Evolutionary conservation across 2,113 vertebrate species (phyloP), one percentile per base, ranked within the genome.

Genomic region (Ophiodon elongatus): DNA sequence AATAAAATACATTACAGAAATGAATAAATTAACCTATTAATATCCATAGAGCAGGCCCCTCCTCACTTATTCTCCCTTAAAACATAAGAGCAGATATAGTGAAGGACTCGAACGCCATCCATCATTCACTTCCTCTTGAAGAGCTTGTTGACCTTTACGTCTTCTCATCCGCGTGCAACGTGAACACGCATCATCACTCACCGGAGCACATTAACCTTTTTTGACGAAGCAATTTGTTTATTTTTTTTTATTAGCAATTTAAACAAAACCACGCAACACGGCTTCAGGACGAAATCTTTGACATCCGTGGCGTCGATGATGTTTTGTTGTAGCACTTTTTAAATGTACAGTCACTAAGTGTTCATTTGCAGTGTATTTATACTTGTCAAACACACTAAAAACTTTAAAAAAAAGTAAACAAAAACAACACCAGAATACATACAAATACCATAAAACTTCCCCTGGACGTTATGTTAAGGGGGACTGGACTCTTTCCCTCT

Each of bases 81-180:
- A n/a, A n/a, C n/a, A n/a, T n/a, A n/a, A n/a, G n/a, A n/a, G n/a
- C n/a, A 8, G 0, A 54, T 23, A 4, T 23, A 33, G 10, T 41
- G 35, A 41, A 41, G 33, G 3, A 52, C 45, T 47, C n/a, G 2
- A 35, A 39, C 35, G 6, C 19, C 17, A 2, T 63, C 57, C 27
- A 8, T 50, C 23, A 21, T 79, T 69, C 66, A 41, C 13, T 31
- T 35, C 23, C 27, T 25, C 10, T 25, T 25, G 3, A 50, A 56
- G 68, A 56, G 50, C 69, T 72, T 27, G 35, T 78, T 78, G 35
- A 78, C 52, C 52, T 78, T 78, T 45, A 8, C 6, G 4, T 60
- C n/a, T n/a, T n/a, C n/a, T n/a, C n/a, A n/a, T n/a, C n/a, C n/a
- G n/a, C n/a, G n/a, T n/a, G n/a, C n/a, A n/a, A n/a, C n/a, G n/a